Evolutionary conservation across 2,113 vertebrate genomes (phyloP).

Genomic region (Okapia johnstoni): DNA sequence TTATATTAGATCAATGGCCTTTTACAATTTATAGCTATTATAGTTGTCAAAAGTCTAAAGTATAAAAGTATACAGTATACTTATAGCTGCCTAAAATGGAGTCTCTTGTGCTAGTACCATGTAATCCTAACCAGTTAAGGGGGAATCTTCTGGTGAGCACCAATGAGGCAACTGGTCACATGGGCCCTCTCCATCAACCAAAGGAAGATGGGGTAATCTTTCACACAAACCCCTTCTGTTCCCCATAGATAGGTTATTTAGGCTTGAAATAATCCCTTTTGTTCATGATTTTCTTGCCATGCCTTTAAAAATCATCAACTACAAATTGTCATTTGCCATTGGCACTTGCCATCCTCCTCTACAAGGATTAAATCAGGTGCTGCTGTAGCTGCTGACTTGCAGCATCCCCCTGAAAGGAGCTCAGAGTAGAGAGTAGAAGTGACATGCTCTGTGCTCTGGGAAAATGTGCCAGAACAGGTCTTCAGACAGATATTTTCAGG

Average conservation of each 20-base stretch:
- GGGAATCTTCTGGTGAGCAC: not conserved
- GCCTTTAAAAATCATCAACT: not conserved
- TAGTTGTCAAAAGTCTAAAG: not conserved
- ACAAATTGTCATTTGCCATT: not conserved
- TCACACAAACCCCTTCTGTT: not conserved
- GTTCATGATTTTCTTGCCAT: not conserved
- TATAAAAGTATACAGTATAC: not conserved
- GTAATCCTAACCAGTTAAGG: not conserved
- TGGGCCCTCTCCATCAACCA: not conserved
- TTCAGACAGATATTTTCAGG: not conserved
- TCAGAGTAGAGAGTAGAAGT: not conserved
- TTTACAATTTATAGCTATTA: conserved; percentile 24
- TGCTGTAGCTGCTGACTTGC: not conserved
- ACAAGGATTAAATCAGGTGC: not conserved
- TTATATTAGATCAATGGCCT: not conserved
- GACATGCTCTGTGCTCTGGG: not conserved
- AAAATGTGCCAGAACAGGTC: not conserved
- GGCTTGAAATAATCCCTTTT: not conserved
- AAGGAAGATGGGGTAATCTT: not conserved
- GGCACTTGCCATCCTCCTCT: not conserved
- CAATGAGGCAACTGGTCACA: not conserved
- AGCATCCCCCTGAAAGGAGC: not conserved
- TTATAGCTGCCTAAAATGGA: not conserved
- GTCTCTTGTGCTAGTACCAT: not conserved
- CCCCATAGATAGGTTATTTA: not conserved